Evolutionary conservation across 2,113 vertebrate genomes (phyloP), one percentile per base, ranked within the genome.

Genomic region (Poeciliopsis turrubarensis): DNA sequence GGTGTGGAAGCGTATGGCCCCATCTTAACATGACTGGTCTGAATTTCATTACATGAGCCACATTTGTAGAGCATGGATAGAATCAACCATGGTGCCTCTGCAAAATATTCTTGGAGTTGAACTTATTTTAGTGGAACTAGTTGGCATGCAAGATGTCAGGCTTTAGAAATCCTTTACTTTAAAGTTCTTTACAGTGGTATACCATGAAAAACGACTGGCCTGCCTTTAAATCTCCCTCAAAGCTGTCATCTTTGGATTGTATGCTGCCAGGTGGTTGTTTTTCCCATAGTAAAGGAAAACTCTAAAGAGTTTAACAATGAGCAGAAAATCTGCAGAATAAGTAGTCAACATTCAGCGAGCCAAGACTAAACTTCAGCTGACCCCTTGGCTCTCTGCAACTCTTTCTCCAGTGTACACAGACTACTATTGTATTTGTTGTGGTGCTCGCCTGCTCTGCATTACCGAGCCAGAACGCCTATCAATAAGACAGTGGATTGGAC

Each of bases 401-500:
- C 68, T 34, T 77, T 25, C 37, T 64, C 77, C 61, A 7, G 10
- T 69, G 0, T 68, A 74, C 74, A 75, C 26, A 70, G 62, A 77
- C 60, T 61, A 63, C 60, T 57, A 8, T 62, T 70, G 76, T 72
- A 65, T 70, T 77, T 70, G 41, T 54, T 75, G 63, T 79, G 69
- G 73, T 77, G 67, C 68, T 82, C 68, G 32, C 69, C 65, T 82
- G 80, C 76, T 80, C 63, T 79, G 41, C 44, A 60, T 74, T 67
- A 77, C 65, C 30, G 44, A 88, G 77, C 83, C 86, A 80, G 71
- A 88, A 83, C 81, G 86, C 79, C 76, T 85, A 82, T 79, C 79
- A 85, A 68, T 66, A 32, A 84, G 80, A 65, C 39, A 32, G 70
- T 81, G 75, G 80, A 83, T 86, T 74, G 87, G 79, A 78, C 76